Base-by-base conservation (phyloP, 2,113 vertebrate species). In the Gorsachius goisagi region DNA sequence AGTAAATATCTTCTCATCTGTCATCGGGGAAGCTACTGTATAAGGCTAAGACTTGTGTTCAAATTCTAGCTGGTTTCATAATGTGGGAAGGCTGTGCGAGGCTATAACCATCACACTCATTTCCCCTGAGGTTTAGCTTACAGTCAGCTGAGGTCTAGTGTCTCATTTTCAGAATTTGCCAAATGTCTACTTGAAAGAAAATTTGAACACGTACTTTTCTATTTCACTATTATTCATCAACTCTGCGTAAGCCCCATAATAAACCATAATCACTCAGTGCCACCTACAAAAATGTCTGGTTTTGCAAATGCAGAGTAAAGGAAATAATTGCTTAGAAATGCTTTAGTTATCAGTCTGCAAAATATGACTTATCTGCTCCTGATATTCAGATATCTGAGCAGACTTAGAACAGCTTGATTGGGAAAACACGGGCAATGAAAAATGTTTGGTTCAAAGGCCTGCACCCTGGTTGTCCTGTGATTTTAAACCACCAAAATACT, bases 181-280 rank as follows among this genome's bases (percentile, higher is more conserved):
- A 90, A 92, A 69, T 81, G 71, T 37, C 33, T 64, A 62, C 22
- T 85, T 20, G 39, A 66, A 58, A 92, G 64, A 95, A 93, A 91
- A 88, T 63, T 1, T 62, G 50, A 91, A n/a, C 56, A 75, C 55
- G 39, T 72, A 81, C 68, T 97, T 66, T 87, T 85, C 55, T 91
- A 73, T 95, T 93, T 93, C 91, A 44, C 58, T 95, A 96, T 97
- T 97, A 96, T 95, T 97, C 95, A 96, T 82, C 55, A 15, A 30
- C 44, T 23, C 64, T 73, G 39, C 0, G 0, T 88, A 94, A 97
- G 56, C 24, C 80, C 74, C 16, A 11, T 84, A 94, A 90, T 88
- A 90, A 89, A 91, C 89, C 35, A 49, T 37, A 67, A 86, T 78
- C 85, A 52, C 83, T 75, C 77, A 64, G 56, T 53, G 87, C 86